These are phyloP conservation scores for Drosophila pandora DNA, from an alignment of 1,140 invertebrate genomes.

Conservation along the genomic window DNA sequence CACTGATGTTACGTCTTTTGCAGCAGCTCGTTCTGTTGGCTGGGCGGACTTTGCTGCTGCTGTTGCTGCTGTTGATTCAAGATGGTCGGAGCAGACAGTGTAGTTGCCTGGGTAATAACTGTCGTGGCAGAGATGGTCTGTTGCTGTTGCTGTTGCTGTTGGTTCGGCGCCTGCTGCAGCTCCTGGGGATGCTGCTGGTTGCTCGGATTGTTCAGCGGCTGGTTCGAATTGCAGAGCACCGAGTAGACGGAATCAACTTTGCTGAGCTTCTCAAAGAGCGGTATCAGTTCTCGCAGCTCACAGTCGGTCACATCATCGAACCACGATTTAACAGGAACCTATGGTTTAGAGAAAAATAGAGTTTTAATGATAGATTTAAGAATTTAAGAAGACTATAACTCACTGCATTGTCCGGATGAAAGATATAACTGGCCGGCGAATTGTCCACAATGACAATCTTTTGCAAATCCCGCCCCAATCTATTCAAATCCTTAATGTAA, in stretches of 20 bases:
- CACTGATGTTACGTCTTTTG: conserved; percentile 84
- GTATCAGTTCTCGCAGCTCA: conserved; percentile 96
- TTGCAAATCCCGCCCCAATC: conserved; percentile 97
- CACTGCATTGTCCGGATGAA: conserved; percentile 99
- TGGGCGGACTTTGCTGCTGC: conserved; percentile 79
- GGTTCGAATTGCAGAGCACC: conserved; percentile 95
- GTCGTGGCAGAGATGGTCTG: conserved; percentile 83
- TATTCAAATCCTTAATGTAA: conserved; percentile 99
- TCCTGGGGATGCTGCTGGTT: conserved; percentile 70
- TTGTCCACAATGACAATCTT: conserved; percentile 99
- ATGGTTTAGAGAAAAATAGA: no score
- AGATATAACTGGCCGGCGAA: conserved; percentile 99
- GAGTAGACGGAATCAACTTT: conserved; percentile 97
- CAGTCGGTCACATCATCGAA: conserved; percentile 98
- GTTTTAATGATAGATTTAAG: no score
- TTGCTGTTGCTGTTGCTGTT: conserved; percentile 71
- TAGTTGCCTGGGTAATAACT: conserved; percentile 82
- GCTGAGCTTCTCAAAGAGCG: conserved; percentile 97
- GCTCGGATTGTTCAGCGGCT: conserved; percentile 87
- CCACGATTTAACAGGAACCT: conserved; percentile 99
- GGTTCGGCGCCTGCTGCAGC: conserved; percentile 63
- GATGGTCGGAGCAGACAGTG: conserved; percentile 79
- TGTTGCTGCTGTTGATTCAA: conserved; percentile 65
- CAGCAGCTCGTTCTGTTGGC: conserved; percentile 78
- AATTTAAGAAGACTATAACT: conserved; percentile 81